Base-by-base conservation (phyloP, 2,797 vertebrate genomes). In the Todus mexicanus region DNA sequence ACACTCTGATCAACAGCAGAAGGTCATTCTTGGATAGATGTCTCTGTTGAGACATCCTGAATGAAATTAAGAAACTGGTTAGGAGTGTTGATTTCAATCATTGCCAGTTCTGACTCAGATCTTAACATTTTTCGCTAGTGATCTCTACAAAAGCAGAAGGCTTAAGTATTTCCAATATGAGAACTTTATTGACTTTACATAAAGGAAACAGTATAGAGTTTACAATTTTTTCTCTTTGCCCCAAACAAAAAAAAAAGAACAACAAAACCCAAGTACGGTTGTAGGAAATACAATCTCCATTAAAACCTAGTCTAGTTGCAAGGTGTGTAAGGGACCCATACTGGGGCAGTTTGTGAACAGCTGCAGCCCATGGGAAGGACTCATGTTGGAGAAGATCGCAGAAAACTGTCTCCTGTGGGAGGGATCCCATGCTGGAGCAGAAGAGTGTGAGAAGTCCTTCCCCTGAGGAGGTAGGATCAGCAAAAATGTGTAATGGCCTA, bases 261-360 rank as follows among this genome's bases (percentile, higher is more conserved):
- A n/a, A n/a, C n/a, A n/a, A n/a, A n/a, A n/a, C n/a, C n/a, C n/a
- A n/a, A 38, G 23, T 47, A 37, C 6, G 43, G 35, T 29, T 77
- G 54, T 72, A 54, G 59, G n/a, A 86, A 47, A 64, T 64, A 45
- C 9, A 20, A 12, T 43, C 9, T 33, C 6, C 47, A 15, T 54
- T 69, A 63, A 69, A 69, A 56, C 50, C 21, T 57, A 43, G 21
- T 57, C 23, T 31, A 29, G 15, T 31, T 74, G 65, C 18, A 31
- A 1, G 4, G 10, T 1, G 6, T 50, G 37, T 18, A 20, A 50
- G 9, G 18, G n/a, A 56, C 6, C 21, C 21, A 33, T 1, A 2
- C 20, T 26, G 42, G 23, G 33, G 29, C 8, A 56, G 29, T 7
- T 61, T 1, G 11, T n/a, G 43, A 45, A 35, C 20, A 57, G 2